phyloP scores from a whole-genome alignment of 1,140 invertebrate genomes.

The Campoletis sonorensis region DNA sequence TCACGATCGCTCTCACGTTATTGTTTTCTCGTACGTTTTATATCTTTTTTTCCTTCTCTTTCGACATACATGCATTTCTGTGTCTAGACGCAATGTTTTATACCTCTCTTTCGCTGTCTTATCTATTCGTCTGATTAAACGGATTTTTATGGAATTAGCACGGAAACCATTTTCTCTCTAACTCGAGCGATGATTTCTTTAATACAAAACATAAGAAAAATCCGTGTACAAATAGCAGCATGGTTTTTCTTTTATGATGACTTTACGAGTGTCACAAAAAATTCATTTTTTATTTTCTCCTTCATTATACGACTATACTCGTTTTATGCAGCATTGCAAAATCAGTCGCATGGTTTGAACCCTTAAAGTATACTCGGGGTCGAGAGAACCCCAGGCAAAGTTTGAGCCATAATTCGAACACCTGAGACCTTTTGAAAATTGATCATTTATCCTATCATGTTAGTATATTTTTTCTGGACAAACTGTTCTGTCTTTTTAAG shows the following conservation, averaged over 20 bases:
- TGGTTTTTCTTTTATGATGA: background rate
- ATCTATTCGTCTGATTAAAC: constrained; percentile 19
- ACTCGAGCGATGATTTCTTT: constrained; percentile 44
- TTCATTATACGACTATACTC: background rate
- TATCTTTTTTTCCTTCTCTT: background rate
- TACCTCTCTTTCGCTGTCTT: background rate
- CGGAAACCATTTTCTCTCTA: constrained; percentile 45
- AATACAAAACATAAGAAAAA: constrained; percentile 54
- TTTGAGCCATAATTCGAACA: too few relatives aligned
- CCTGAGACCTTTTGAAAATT: too few relatives aligned
- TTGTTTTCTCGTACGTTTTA: background rate
- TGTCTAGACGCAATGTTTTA: background rate
- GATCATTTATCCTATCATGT: too few relatives aligned
- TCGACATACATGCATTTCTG: background rate
- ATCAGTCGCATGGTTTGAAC: background rate
- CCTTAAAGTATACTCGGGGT: too few relatives aligned
- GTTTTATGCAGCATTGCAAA: constrained; percentile 8
- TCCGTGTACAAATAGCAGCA: constrained; percentile 55
- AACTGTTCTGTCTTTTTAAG: too few relatives aligned
- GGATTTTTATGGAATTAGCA: constrained; percentile 19
- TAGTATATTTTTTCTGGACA: too few relatives aligned
- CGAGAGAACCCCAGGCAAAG: too few relatives aligned
- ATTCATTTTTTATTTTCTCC: background rate
- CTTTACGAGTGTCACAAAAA: background rate
- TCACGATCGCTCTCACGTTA: background rate